These are phyloP conservation scores for Neria commutata DNA, from an alignment of 2,888 invertebrate genomes.

Conservation along the genomic window DNA sequence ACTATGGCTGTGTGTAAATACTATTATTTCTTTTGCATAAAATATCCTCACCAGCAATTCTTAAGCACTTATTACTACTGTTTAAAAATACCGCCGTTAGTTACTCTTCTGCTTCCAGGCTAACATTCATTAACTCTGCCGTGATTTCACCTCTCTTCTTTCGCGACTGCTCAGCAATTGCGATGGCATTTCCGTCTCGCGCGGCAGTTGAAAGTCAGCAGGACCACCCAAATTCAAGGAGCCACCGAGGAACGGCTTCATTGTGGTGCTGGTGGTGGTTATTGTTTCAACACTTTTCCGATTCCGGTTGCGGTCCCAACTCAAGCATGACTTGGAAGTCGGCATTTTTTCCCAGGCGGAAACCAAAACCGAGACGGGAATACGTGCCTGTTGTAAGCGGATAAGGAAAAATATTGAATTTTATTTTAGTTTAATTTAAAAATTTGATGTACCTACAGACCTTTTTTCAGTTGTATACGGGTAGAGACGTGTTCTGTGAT, in stretches of 20 bases:
- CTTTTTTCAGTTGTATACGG: conserved; percentile 84
- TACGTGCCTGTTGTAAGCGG: conserved; percentile 71
- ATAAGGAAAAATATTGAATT: neutral
- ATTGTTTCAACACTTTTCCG: no score
- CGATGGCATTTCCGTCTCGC: no score
- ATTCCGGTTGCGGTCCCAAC: conserved; percentile 79
- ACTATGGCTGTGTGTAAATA: no score
- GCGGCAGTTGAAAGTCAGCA: conserved; percentile 37
- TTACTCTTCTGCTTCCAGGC: conserved; percentile 61
- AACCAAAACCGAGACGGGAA: conserved; percentile 79
- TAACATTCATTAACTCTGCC: conserved; percentile 67
- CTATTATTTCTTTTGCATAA: neutral
- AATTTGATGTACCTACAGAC: no score
- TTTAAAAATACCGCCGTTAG: neutral
- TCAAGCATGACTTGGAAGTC: conserved; percentile 80
- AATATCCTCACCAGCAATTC: neutral
- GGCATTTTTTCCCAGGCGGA: conserved; percentile 79
- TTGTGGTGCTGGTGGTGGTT: no score
- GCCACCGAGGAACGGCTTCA: conserved; percentile 14
- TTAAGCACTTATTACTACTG: neutral
- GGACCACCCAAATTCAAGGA: conserved; percentile 28
- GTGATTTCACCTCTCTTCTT: conserved; percentile 65
- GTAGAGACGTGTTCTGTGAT: conserved; percentile 80
- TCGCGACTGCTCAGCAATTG: no score
- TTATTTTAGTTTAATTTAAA: no score